phyloP scores from a whole-genome alignment of 2,797 vertebrate species.

The Ctenochaetus hawaiiensis region DNA sequence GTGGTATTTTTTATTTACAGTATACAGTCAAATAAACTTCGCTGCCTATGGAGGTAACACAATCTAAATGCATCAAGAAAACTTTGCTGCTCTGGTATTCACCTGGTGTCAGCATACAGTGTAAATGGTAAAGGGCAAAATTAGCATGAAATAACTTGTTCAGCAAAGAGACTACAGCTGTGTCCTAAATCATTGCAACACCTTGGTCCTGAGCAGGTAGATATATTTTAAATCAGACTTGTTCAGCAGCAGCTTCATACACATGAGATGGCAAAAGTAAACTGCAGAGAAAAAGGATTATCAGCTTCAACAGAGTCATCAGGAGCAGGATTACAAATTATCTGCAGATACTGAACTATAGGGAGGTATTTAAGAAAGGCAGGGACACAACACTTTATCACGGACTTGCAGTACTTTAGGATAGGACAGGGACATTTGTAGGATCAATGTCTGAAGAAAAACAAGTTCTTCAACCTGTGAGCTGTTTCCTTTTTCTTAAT shows the following conservation, averaged over 20 bases:
- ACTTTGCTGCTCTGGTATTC: neutral
- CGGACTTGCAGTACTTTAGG: neutral
- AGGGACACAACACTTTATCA: neutral
- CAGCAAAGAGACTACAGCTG: constrained; percentile 9
- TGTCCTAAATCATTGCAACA: neutral
- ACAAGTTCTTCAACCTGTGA: neutral
- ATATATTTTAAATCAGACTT: neutral
- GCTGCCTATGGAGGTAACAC: neutral
- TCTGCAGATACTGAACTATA: neutral
- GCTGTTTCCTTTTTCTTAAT: neutral
- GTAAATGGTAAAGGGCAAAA: constrained; percentile 1
- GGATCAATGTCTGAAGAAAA: neutral
- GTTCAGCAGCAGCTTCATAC: neutral
- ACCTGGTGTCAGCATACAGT: neutral
- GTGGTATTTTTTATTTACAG: no score
- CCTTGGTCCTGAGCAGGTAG: neutral
- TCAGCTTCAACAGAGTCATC: neutral
- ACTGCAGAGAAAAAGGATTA: neutral
- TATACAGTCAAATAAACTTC: neutral
- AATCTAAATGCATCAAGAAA: neutral
- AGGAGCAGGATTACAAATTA: neutral
- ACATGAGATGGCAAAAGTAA: neutral
- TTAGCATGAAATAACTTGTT: neutral
- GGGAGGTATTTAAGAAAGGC: neutral
- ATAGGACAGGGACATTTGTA: neutral